phyloP scores from a whole-genome alignment of 2,797 vertebrate genomes.

The Crenichthys baileyi region DNA sequence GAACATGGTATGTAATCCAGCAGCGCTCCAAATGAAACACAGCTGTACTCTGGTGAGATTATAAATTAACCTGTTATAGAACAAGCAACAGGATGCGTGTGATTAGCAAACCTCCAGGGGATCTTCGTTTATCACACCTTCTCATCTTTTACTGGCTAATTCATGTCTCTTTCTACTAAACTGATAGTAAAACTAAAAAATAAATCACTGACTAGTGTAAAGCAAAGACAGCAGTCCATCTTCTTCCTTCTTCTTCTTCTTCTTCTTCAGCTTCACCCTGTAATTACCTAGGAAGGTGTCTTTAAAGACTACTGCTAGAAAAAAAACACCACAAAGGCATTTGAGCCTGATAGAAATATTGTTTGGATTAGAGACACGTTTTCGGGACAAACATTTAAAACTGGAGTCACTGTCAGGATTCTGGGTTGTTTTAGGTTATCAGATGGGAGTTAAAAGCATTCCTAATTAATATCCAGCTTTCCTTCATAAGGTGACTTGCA shows the following conservation, averaged over 20 bases:
- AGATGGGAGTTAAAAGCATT: background rate
- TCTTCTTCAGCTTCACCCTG: slow-evolving; percentile 28
- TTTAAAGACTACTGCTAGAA: slow-evolving; percentile 39
- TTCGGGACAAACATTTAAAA: background rate
- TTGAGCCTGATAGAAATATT: background rate
- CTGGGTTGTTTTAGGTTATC: background rate
- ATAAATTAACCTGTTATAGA: slow-evolving; percentile 37
- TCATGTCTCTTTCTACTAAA: slow-evolving; percentile 2
- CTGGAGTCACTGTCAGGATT: background rate
- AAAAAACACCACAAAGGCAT: slow-evolving; percentile 4
- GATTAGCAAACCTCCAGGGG: slow-evolving; percentile 6
- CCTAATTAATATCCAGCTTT: background rate
- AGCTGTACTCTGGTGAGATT: slow-evolving; percentile 32
- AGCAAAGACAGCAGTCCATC: slow-evolving; percentile 24
- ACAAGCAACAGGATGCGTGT: background rate
- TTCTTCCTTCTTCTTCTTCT: background rate
- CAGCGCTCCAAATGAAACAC: slow-evolving; percentile 13
- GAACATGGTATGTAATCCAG: slow-evolving; percentile 34
- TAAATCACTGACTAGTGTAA: slow-evolving; percentile 10
- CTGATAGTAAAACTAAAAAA: slow-evolving; percentile 23
- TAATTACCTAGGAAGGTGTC: slow-evolving; percentile 35
- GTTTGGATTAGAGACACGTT: no score
- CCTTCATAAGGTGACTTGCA: background rate
- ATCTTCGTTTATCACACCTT: slow-evolving; percentile 3
- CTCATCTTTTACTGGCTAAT: slow-evolving; percentile 2